Evolutionary conservation across 2,888 invertebrate species (phyloP).

Genomic region (Acanthoscelides obtectus): DNA sequence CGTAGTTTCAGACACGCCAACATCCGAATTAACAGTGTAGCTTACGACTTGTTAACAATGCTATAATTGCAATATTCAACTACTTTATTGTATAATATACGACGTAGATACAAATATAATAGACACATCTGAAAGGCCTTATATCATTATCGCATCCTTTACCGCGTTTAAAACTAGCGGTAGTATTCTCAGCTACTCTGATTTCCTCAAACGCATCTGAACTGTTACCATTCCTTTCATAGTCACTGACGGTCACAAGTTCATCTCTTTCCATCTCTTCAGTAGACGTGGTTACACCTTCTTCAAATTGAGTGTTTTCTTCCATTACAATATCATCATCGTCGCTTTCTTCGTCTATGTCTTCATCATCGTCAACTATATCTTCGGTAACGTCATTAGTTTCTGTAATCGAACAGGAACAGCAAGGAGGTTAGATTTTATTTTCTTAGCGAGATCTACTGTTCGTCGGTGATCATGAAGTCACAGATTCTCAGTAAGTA

Average conservation of each 20-base stretch:
- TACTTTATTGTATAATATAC: not conserved
- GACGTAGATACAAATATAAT: not conserved
- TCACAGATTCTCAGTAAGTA: too few relatives aligned
- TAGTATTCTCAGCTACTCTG: not conserved
- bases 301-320: conserved; percentile 10
- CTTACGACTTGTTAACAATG: too few relatives aligned
- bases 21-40: too few relatives aligned
- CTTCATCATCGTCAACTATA: conserved; percentile 15
- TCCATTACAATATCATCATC: conserved; percentile 16
- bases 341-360: conserved; percentile 15
- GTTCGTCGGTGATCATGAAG: not conserved
- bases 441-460: conserved; percentile 3
- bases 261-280: conserved; percentile 15
- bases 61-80: too few relatives aligned
- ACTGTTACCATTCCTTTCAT: not conserved
- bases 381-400: conserved; percentile 14
- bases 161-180: not conserved
- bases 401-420: conserved; percentile 1
- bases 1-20: too few relatives aligned
- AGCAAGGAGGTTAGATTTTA: too few relatives aligned
- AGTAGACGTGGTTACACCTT: conserved; percentile 4
- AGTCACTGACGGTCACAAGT: not conserved
- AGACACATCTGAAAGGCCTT: not conserved
- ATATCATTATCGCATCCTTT: not conserved
- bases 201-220: not conserved